A percentile compares a stretch with the other conserved stretches of the same genome.
These are phyloP conservation scores for Lucilia cuprina DNA, from an alignment of 1,140 invertebrate genomes.

Conservation along the genomic window DNA sequence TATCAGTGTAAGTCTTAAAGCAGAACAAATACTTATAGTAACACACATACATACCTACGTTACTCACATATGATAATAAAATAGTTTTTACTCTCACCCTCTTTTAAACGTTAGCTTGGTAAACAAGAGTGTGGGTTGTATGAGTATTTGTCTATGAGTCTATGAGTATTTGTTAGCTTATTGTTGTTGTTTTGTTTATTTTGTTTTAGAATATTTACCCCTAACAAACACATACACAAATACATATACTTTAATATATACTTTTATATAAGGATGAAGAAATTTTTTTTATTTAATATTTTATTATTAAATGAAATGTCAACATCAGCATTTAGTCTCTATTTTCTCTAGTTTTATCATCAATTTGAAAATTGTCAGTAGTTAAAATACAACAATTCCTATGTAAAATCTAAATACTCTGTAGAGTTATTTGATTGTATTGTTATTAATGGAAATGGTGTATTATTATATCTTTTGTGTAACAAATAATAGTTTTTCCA, in stretches of 20 bases:
- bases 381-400: too few species aligned
- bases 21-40: not conserved
- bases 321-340: conserved; percentile 26
- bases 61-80: too few species aligned
- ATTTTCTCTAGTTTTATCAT: not conserved
- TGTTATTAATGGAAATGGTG: too few species aligned
- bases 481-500: too few species aligned
- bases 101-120: too few species aligned
- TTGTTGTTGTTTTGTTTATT: too few species aligned
- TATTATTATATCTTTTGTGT: too few species aligned
- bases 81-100: too few species aligned
- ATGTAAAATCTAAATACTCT: too few species aligned
- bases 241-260: too few species aligned
- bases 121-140: too few species aligned
- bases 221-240: not conserved
- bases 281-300: conserved; percentile 26
- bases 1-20: not conserved
- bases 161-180: not conserved
- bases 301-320: conserved; percentile 30
- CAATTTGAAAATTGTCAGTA: conserved; percentile 23
- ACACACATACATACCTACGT: not conserved
- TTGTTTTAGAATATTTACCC: not conserved
- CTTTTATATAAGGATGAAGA: not conserved
- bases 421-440: too few species aligned
- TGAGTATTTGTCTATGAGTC: not conserved